Conservation (phyloP, 2,797 vertebrate genomes). For the Erethizon dorsatum region DNA sequence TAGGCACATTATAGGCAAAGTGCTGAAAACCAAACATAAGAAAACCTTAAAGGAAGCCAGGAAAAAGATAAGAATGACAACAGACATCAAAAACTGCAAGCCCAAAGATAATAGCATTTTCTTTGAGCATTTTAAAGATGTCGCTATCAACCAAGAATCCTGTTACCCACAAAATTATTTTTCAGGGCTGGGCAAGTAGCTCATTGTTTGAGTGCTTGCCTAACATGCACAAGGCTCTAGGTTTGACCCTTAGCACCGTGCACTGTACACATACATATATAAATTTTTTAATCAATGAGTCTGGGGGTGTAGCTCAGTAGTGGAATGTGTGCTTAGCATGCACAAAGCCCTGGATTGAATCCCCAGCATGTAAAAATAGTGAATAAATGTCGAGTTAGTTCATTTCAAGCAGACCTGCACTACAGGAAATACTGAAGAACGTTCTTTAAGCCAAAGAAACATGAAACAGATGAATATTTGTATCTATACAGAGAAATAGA, state of each 20-base stretch:
- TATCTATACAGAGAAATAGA: conserved; percentile 16
- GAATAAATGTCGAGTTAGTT: not conserved
- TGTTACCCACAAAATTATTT: not conserved
- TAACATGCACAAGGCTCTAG: not conserved
- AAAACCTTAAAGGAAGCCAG: not conserved
- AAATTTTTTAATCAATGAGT: not conserved
- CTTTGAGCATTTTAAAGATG: not conserved
- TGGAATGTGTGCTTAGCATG: not conserved
- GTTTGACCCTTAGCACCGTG: too few species aligned
- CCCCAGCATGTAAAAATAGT: not conserved
- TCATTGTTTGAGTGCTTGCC: too few species aligned
- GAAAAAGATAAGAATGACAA: not conserved
- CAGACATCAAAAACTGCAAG: not conserved
- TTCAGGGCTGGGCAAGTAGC: not conserved
- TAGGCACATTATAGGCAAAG: not conserved
- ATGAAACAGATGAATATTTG: conserved; percentile 19
- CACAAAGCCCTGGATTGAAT: not conserved
- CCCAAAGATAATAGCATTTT: not conserved
- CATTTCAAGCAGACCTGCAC: not conserved
- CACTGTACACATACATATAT: not conserved
- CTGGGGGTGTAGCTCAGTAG: not conserved
- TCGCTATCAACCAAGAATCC: not conserved
- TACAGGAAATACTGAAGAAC: not conserved
- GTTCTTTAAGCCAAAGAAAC: conserved; percentile 25
- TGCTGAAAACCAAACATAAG: not conserved